These are phyloP conservation scores for Diarsia dahlii DNA, from an alignment of 2,888 invertebrate genomes.

Conservation along the genomic window DNA sequence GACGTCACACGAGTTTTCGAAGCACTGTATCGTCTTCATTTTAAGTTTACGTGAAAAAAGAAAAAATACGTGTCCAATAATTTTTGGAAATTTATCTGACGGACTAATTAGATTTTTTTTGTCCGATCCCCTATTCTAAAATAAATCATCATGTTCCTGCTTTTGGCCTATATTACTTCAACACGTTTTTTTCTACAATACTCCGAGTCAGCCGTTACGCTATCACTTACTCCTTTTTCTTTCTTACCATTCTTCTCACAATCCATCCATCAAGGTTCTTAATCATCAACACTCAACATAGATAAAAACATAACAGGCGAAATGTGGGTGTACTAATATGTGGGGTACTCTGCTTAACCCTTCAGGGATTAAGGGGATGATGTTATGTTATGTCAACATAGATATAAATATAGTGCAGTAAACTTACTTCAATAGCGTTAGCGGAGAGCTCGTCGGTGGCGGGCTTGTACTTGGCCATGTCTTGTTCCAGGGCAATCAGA, in stretches of 20 bases:
- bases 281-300: not conserved
- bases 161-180: not conserved
- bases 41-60: too few species aligned
- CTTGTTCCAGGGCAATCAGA: conserved; percentile 98
- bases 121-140: too few species aligned
- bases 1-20: too few species aligned
- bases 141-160: too few species aligned
- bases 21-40: too few species aligned
- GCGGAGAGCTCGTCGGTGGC: conserved; percentile 92
- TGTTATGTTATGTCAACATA: not conserved
- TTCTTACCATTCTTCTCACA: not conserved
- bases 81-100: too few species aligned
- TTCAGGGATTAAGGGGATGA: too few species aligned
- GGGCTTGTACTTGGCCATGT: conserved; percentile 99
- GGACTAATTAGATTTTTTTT: too few species aligned
- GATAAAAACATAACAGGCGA: too few species aligned
- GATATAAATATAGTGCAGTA: not conserved
- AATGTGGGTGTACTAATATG: too few species aligned
- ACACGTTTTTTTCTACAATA: not conserved
- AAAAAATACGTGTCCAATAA: too few species aligned
- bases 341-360: too few species aligned
- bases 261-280: not conserved
- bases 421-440: conserved; percentile 91
- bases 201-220: not conserved
- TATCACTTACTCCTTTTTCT: not conserved